These are phyloP conservation scores for Timema podura DNA, from an alignment of 2,888 invertebrate species.

Conservation along the genomic window DNA sequence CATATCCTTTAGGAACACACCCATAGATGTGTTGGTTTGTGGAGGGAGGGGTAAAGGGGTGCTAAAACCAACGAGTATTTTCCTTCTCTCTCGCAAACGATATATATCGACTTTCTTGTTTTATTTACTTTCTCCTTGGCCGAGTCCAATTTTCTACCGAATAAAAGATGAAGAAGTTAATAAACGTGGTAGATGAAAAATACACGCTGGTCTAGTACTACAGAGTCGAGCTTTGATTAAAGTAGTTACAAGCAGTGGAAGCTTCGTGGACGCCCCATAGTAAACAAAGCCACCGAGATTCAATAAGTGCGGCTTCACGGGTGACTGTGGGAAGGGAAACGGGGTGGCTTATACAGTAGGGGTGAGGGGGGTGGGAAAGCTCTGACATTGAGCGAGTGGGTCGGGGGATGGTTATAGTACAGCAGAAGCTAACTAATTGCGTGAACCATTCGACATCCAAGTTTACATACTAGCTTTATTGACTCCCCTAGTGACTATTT, in stretches of 20 bases:
- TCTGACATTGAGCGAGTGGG: no score
- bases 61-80: slow-evolving; percentile 8
- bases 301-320: slow-evolving; percentile 33
- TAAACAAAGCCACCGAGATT: slow-evolving; percentile 32
- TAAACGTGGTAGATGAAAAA: slow-evolving; percentile 39
- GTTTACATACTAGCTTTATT: no score
- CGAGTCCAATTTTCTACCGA: slow-evolving; percentile 42
- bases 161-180: slow-evolving; percentile 44
- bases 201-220: slow-evolving; percentile 32
- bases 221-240: slow-evolving; percentile 35
- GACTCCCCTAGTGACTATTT: no score
- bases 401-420: no score
- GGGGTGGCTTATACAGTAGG: no score
- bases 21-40: no score
- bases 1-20: background rate
- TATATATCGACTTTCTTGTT: slow-evolving; percentile 32
- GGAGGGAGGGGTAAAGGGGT: slow-evolving; percentile 2
- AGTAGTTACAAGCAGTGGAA: slow-evolving; percentile 35
- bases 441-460: no score
- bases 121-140: slow-evolving; percentile 42
- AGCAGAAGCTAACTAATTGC: no score
- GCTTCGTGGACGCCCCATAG: slow-evolving; percentile 19
- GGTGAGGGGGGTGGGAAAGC: no score
- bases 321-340: slow-evolving; percentile 8
- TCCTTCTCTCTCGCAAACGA: slow-evolving; percentile 15